Percentiles rank a stretch among this genome's conserved stretches.
Evolutionary conservation across 2,113 vertebrate genomes (phyloP).

Genomic region (Apodemus speciosus): DNA sequence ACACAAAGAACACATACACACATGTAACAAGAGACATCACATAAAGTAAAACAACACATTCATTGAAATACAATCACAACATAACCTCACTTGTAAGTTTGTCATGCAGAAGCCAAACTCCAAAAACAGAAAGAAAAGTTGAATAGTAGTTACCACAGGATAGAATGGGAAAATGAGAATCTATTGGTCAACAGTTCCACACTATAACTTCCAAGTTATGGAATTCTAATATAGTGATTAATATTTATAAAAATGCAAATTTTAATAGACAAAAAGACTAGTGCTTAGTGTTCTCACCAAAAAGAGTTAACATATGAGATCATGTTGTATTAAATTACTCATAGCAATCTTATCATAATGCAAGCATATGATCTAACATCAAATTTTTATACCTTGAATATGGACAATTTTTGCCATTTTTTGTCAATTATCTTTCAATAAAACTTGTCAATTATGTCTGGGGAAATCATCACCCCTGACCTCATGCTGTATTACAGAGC

Average conservation of each 20-base stretch:
- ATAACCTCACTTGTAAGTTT: neutral
- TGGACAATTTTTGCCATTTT: neutral
- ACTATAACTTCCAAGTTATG: neutral
- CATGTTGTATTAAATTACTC: neutral
- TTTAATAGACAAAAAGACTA: neutral
- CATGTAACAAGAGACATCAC: neutral
- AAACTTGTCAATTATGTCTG: neutral
- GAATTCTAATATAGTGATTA: neutral
- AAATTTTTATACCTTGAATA: neutral
- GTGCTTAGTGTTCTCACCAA: neutral
- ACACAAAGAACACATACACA: neutral
- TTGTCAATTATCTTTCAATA: neutral
- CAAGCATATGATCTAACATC: neutral
- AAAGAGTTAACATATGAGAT: neutral
- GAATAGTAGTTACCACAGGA: neutral
- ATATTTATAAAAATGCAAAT: neutral
- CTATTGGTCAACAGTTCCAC: neutral
- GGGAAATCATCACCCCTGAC: no score
- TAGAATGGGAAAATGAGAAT: neutral
- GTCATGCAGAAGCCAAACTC: neutral
- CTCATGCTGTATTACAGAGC: no score
- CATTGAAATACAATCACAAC: neutral
- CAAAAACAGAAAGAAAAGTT: neutral
- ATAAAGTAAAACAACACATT: neutral
- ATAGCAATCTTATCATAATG: neutral